Base-by-base conservation (phyloP, 2,888 invertebrate species). In the Cylloceria caligata region DNA sequence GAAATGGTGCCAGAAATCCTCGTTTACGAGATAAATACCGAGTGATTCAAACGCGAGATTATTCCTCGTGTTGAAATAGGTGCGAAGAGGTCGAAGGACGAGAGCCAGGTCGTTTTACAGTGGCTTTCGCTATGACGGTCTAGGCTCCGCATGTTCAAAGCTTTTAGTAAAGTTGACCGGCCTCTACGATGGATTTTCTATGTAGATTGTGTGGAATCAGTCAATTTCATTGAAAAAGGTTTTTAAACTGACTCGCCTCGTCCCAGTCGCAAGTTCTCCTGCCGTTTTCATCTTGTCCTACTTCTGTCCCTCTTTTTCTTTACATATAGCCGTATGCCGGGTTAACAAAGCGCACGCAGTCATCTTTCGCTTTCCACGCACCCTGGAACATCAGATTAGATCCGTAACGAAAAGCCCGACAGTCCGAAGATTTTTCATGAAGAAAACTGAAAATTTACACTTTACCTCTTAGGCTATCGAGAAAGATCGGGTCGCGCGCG, bases 1-100 rank as follows among this genome's bases (percentile, higher is more conserved):
- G 76, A 73, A 55, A 71, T 73, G 60, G 69, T 76, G 78, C 72
- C 80, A 80, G 80, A 82, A 83, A 81, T 82, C 55, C 67, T 79
- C 82, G 77, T 84, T 84, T 83, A 74, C 65, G 82, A 82, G 76
- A 78, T 76, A 83, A 84, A 84, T 82, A 83, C 78, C 79, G 45
- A 64, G 55, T 74, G 86, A 86, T 86, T 62, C 72, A 67, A 83
- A 78, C 45, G 27, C 36, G n/a, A 60, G 83, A 86, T 86, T 85
- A 71, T 49, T 39, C 57, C 34, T 39, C 78, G 81, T 83, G 84
- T 84, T 86, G 80, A 81, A 86, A 83, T 84, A 86, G 85, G 85
- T 86, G 86, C 85, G 83, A 85, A 85, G 83, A 71, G 49, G 45
- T 3, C 67, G 30, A 24, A 9, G 49, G 45, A 39, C 74, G 9